Evolutionary conservation across 2,113 vertebrate genomes (phyloP).

Genomic region (Psittacara wagleri): DNA sequence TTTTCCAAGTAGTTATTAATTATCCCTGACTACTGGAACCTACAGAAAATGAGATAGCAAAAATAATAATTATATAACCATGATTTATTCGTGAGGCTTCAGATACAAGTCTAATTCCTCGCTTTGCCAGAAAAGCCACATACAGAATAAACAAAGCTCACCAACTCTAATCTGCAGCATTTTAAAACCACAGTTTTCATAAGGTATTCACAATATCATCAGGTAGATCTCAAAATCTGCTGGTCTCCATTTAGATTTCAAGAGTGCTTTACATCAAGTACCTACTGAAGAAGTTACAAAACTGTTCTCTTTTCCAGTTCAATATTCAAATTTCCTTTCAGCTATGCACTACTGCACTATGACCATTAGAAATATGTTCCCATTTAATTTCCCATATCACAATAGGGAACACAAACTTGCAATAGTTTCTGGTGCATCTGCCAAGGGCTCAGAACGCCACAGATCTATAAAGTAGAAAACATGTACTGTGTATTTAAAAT

Average conservation of each 20-base stretch:
- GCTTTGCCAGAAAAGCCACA: background rate
- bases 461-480: background rate
- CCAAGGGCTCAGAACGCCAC: background rate
- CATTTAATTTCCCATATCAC: background rate
- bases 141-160: background rate
- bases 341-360: background rate
- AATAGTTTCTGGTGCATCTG: background rate
- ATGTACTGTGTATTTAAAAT: background rate
- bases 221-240: slow-evolving; percentile 1
- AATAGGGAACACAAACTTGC: background rate
- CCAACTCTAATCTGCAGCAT: background rate
- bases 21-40: background rate
- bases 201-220: background rate
- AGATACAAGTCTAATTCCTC: background rate
- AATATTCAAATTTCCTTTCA: background rate
- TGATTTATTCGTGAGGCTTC: background rate
- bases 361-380: background rate
- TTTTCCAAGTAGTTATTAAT: background rate
- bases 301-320: background rate
- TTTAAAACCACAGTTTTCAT: background rate
- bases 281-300: background rate
- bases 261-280: background rate
- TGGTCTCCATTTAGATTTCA: background rate
- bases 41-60: background rate
- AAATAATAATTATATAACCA: background rate